Conservation (phyloP, 1,140 invertebrate species). For the Eubasilissa regina region DNA sequence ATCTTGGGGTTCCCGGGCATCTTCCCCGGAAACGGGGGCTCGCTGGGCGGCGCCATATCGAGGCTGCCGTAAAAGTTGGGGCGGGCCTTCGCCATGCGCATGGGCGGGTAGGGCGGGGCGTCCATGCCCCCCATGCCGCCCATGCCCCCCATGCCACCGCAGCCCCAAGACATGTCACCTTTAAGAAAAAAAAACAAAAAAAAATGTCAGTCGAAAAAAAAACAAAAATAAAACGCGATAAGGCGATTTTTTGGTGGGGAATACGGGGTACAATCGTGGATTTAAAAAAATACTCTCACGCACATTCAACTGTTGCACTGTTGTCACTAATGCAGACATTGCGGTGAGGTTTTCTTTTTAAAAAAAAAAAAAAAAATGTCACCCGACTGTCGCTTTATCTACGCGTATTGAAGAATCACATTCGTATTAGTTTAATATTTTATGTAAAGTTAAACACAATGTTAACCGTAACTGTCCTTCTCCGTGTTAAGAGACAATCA, state of each 20-base stretch:
- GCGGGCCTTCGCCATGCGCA: neutral
- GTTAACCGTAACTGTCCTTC: too few relatives aligned
- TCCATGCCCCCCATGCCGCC: conserved; percentile 1
- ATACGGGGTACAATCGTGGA: neutral
- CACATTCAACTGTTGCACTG: too few relatives aligned
- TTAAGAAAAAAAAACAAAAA: conserved; percentile 40
- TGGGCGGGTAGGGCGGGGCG: conserved; percentile 27
- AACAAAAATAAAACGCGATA: conserved; percentile 37
- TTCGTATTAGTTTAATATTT: too few relatives aligned
- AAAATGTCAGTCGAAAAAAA: conserved; percentile 43
- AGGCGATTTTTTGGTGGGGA: too few relatives aligned
- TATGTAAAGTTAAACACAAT: too few relatives aligned
- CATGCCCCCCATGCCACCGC: neutral
- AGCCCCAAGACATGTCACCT: conserved; percentile 45
- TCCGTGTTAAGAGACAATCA: too few relatives aligned
- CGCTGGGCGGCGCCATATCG: neutral
- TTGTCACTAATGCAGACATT: too few relatives aligned
- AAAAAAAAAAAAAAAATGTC: conserved; percentile 1
- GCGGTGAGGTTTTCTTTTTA: neutral
- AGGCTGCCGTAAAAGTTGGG: conserved; percentile 36
- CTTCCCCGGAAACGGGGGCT: neutral
- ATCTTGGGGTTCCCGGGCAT: neutral
- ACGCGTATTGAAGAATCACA: too few relatives aligned
- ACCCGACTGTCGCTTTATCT: neutral
- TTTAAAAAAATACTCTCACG: too few relatives aligned